phyloP scores from a whole-genome alignment of 1,140 invertebrate species.

The Melipona quadrifasciata region DNA sequence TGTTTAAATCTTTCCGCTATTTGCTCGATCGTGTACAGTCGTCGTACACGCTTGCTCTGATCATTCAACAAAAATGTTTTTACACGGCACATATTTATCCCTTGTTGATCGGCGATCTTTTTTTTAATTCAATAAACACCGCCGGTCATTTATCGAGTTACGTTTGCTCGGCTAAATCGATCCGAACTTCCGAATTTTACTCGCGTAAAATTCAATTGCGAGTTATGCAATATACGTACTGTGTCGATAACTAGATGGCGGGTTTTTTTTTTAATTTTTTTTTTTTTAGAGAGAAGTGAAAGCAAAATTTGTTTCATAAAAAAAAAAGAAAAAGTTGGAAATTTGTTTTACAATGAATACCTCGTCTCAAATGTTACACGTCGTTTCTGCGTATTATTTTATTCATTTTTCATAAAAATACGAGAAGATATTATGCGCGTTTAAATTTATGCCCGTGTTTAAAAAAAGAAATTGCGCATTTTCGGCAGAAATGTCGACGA shows the following conservation, averaged over 20 bases:
- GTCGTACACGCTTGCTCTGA: background rate
- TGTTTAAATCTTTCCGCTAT: constrained; percentile 5
- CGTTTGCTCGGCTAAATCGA: background rate
- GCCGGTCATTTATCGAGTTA: background rate
- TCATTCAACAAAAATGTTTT: background rate
- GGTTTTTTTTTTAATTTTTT: too few species aligned
- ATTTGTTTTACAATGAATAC: too few species aligned
- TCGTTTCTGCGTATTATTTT: too few species aligned
- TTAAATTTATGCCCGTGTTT: too few species aligned
- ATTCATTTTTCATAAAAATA: too few species aligned
- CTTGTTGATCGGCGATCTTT: background rate
- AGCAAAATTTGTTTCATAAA: too few species aligned
- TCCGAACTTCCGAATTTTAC: background rate
- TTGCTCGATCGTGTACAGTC: background rate
- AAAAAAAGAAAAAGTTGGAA: too few species aligned
- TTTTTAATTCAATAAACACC: background rate
- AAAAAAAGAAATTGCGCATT: background rate
- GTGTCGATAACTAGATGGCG: too few species aligned
- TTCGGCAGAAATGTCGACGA: background rate
- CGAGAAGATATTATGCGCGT: too few species aligned
- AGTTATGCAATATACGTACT: background rate
- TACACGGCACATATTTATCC: background rate
- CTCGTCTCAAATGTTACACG: too few species aligned
- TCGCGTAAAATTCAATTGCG: background rate
- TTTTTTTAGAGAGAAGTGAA: too few species aligned